These are phyloP conservation scores for Channa striata DNA, from an alignment of 2,797 vertebrate genomes.

Conservation along the genomic window DNA sequence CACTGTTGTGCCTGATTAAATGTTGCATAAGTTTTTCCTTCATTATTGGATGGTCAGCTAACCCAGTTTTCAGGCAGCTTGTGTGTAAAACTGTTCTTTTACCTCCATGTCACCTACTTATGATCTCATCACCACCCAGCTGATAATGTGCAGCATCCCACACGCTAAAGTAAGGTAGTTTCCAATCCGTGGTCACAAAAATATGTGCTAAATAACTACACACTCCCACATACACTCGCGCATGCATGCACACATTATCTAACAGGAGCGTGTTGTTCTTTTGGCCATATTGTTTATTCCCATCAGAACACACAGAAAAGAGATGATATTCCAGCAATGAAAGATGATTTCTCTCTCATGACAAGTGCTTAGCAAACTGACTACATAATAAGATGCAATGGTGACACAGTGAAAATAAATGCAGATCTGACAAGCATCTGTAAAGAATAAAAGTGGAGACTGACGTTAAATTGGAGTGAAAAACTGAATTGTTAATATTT, in stretches of 20 bases:
- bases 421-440: constrained; percentile 56
- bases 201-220: constrained; percentile 18
- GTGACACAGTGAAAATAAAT: constrained; percentile 70
- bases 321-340: constrained; percentile 76
- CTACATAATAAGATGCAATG: constrained; percentile 71
- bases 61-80: constrained; percentile 61
- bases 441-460: constrained; percentile 18
- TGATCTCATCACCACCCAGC: constrained; percentile 27
- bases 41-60: constrained; percentile 43
- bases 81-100: constrained; percentile 27
- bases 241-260: constrained; percentile 56
- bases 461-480: constrained; percentile 36
- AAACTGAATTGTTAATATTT: constrained; percentile 40
- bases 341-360: constrained; percentile 64
- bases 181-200: constrained; percentile 15
- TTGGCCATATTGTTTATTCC: constrained; percentile 83
- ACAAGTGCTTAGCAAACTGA: constrained; percentile 70
- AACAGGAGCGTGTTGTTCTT: constrained; percentile 70
- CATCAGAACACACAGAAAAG: constrained; percentile 82
- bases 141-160: constrained; percentile 11
- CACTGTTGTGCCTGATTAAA: constrained; percentile 43
- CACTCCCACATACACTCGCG: constrained; percentile 19
- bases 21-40: constrained; percentile 33
- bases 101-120: constrained; percentile 9
- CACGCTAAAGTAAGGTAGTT: constrained; percentile 16